These are phyloP conservation scores for Macrotus californicus DNA, from an alignment of 2,113 vertebrate genomes.

Conservation along the genomic window DNA sequence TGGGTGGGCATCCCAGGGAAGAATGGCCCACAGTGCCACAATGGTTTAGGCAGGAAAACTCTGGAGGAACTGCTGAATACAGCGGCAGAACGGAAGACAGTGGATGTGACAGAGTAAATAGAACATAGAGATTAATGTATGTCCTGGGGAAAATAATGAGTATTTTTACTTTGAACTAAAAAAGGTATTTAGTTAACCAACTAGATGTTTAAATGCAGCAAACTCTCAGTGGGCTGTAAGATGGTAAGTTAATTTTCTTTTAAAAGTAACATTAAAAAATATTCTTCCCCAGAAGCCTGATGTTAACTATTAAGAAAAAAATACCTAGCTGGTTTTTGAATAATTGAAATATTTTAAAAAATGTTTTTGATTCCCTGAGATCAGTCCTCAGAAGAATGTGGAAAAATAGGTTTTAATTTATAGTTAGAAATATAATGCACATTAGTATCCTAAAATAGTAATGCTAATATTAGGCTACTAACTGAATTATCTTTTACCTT, in stretches of 20 bases:
- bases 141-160: not conserved
- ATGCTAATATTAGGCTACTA: not conserved
- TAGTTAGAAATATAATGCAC: not conserved
- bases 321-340: not conserved
- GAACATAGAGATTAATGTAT: not conserved
- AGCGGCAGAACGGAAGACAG: not conserved
- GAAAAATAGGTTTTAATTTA: not conserved
- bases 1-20: conserved; percentile 50
- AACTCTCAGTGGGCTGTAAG: not conserved
- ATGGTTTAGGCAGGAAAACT: conserved; percentile 43
- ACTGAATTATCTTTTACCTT: not conserved
- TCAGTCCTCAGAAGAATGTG: not conserved
- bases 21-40: not conserved
- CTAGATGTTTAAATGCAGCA: not conserved
- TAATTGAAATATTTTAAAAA: not conserved
- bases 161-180: conserved; percentile 12
- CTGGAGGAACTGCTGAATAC: not conserved
- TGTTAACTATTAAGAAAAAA: not conserved
- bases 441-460: not conserved
- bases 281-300: not conserved
- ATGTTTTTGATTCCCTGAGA: not conserved
- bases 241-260: not conserved
- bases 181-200: conserved; percentile 16
- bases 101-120: conserved; percentile 37
- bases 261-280: not conserved